Base-by-base conservation (phyloP, 2,888 invertebrate species). In the Thera obeliscata region DNA sequence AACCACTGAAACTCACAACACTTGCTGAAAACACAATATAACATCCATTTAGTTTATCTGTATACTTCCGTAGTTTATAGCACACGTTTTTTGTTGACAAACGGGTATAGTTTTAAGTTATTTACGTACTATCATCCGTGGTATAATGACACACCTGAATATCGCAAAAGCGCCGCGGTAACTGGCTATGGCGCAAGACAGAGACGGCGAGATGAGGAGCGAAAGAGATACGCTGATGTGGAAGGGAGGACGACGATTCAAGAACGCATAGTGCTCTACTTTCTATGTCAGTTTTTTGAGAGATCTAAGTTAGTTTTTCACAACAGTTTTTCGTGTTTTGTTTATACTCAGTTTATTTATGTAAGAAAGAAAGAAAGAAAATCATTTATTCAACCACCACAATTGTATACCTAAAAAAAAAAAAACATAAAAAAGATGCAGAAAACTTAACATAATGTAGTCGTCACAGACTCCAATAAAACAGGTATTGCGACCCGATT, bases 231-330 rank as follows among this genome's bases (percentile, higher is more conserved):
- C 70, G 69, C 64, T 86, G 80, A 84, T 81, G 89, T 88, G 85
- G 88, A 87, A 89, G 88, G 90, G 90, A 89, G 89, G 87, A 87
- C 87, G 81, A 89, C 84, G 84, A 84, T 85, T 85, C 84, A 88
- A 87, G 88, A 90, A 82, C 86, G 86, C 90, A 87, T 87, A 83
- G 72, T 88, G 89, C 72, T 87, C 81, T 67, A 83, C 79, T 85
- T 87, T 85, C 79, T 67, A 75, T 73, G 75, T 76, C 49, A 65
- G 59, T 63, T 69, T 22, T 69, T 69, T 60, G 62, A 63, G 69
- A 78, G 76, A 79, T 75, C 71, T 69, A 69, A 74, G 71, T 63
- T 57, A 74, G 71, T 63, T 57, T 72, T 73, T 70, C 58, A 50
- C 64, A 57, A 62, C 67, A 69, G 67, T 9, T 46, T 46, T 46